phyloP scores from a whole-genome alignment of 2,888 invertebrate genomes.

The Troglohyphantes excavatus region DNA sequence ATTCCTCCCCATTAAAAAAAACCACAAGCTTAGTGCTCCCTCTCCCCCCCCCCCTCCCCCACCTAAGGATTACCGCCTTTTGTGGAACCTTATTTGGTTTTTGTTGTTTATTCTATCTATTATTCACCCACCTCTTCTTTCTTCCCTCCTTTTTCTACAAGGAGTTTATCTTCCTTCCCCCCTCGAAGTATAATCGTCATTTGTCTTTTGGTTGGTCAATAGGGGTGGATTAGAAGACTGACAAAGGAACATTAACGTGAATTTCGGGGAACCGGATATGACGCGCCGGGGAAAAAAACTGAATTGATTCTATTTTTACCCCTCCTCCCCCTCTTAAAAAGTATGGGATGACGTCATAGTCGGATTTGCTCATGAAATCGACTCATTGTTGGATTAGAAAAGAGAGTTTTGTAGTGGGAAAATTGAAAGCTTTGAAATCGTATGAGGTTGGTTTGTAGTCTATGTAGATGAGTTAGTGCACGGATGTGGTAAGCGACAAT shows the following conservation, averaged over 20 bases:
- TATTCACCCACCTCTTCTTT: not conserved
- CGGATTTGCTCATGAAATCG: too few relatives aligned
- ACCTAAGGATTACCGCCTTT: slow-evolving; percentile 36
- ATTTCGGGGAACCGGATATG: not conserved
- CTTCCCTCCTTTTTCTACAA: too few relatives aligned
- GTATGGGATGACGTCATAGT: too few relatives aligned
- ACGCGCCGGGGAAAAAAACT: not conserved
- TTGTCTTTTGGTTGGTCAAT: slow-evolving; percentile 46
- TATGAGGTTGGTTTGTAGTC: too few relatives aligned
- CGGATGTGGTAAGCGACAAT: too few relatives aligned
- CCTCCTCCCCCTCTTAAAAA: too few relatives aligned
- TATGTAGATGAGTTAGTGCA: too few relatives aligned
- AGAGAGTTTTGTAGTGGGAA: too few relatives aligned
- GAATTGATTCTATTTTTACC: not conserved
- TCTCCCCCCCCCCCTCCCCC: slow-evolving; percentile 5
- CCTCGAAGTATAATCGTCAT: slow-evolving; percentile 16
- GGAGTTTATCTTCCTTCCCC: not conserved
- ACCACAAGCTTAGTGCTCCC: slow-evolving; percentile 36
- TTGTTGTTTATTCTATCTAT: not conserved
- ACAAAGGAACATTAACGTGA: slow-evolving; percentile 7
- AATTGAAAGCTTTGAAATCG: too few relatives aligned
- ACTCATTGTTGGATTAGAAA: too few relatives aligned
- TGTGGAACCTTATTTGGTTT: not conserved
- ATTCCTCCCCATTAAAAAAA: slow-evolving; percentile 51
- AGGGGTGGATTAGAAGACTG: slow-evolving; percentile 39